phyloP scores from a whole-genome alignment of 2,888 invertebrate species.

The Phortica okadai region DNA sequence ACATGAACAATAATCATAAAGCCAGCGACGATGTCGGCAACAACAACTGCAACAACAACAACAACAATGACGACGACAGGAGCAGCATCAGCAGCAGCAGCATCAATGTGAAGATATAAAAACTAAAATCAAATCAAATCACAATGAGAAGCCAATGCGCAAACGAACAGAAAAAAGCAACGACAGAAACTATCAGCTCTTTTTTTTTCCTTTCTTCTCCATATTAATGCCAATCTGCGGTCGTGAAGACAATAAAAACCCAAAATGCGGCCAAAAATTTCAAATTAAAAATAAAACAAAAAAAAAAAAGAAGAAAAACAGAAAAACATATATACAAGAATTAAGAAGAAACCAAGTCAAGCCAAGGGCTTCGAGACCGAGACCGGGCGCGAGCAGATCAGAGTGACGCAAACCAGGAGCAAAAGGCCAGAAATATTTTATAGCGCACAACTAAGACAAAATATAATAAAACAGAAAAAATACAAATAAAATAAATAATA shows the following conservation, averaged over 20 bases:
- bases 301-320: slow-evolving; percentile 18
- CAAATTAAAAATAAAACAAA: slow-evolving; percentile 52
- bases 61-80: slow-evolving; percentile 14
- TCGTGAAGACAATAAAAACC: slow-evolving; percentile 63
- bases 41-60: slow-evolving; percentile 35
- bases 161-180: slow-evolving; percentile 39
- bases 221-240: slow-evolving; percentile 65
- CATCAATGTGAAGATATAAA: slow-evolving; percentile 38
- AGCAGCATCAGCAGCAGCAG: slow-evolving; percentile 38
- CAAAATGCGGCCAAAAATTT: slow-evolving; percentile 48
- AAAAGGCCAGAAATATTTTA: slow-evolving; percentile 43
- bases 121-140: slow-evolving; percentile 20
- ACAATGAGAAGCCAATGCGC: slow-evolving; percentile 22
- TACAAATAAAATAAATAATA: slow-evolving; percentile 46
- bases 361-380: slow-evolving; percentile 47
- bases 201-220: slow-evolving; percentile 41
- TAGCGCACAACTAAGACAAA: slow-evolving; percentile 54
- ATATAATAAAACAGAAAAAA: slow-evolving; percentile 36
- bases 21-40: not conserved
- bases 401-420: slow-evolving; percentile 5
- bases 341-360: slow-evolving; percentile 33
- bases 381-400: slow-evolving; percentile 13
- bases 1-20: slow-evolving; percentile 16
- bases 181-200: slow-evolving; percentile 13
- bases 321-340: not conserved